Percentiles rank a stretch among this genome's conserved stretches.
Evolutionary conservation across 2,797 vertebrate genomes (phyloP).

Genomic region (Sciurus carolinensis): DNA sequence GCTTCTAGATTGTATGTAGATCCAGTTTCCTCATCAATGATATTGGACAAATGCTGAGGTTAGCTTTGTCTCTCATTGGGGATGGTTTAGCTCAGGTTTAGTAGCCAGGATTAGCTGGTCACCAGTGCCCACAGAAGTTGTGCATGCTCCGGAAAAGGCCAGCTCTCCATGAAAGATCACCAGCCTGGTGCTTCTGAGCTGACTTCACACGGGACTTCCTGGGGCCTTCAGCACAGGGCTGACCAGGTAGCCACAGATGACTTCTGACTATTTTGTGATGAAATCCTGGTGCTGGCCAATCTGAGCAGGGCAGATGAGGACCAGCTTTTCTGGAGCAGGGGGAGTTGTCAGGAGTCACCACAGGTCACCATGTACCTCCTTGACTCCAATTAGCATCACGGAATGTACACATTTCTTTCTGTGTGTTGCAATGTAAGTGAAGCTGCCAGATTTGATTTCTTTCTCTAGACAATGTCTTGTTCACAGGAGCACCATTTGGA

Average conservation of each 20-base stretch:
- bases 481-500: neutral
- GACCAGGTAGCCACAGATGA: neutral
- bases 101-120: neutral
- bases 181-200: neutral
- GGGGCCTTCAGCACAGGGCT: neutral
- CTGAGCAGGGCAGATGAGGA: neutral
- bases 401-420: neutral
- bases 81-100: neutral
- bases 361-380: too few relatives aligned
- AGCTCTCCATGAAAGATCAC: neutral
- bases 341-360: neutral
- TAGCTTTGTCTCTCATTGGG: neutral
- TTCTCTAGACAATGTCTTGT: neutral
- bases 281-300: neutral
- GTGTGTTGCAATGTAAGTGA: neutral
- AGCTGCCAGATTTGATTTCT: neutral
- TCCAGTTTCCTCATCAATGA: neutral
- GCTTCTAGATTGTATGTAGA: neutral
- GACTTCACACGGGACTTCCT: fast-evolving
- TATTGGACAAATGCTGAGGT: neutral
- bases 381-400: neutral
- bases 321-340: neutral
- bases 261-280: too few relatives aligned
- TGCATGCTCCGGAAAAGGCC: neutral
- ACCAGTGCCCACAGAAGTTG: neutral